Evolutionary conservation across 53 echinoderm and acorn worm species (phyloP).

Genomic region (Astropecten irregularis): DNA sequence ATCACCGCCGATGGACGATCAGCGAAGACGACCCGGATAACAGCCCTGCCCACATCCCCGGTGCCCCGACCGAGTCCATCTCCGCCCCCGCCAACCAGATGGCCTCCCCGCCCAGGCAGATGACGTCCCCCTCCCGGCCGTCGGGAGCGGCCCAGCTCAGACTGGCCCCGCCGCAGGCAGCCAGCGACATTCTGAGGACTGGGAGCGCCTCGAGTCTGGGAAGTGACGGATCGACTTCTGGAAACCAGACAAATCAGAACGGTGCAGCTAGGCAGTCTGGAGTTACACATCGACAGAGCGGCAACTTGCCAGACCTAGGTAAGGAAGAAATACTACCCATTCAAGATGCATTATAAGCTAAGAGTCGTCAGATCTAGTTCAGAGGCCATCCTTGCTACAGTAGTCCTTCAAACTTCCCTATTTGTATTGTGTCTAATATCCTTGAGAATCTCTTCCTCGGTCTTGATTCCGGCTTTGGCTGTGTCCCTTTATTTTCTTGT

Average conservation of each 20-base stretch:
- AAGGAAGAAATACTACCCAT: too few species aligned
- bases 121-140: not conserved
- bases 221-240: constrained; percentile 50
- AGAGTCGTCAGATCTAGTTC: too few species aligned
- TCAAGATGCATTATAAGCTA: too few species aligned
- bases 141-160: not conserved
- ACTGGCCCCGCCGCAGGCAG: constrained; percentile 30
- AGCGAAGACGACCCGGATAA: constrained; percentile 8
- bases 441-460: too few species aligned
- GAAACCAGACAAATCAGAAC: constrained; percentile 24
- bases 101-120: constrained; percentile 56
- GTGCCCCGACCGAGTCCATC: constrained; percentile 9
- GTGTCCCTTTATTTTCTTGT: too few species aligned
- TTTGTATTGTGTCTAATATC: too few species aligned
- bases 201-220: constrained; percentile 61
- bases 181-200: constrained; percentile 12
- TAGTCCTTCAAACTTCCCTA: too few species aligned
- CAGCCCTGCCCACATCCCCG: not conserved
- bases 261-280: not conserved
- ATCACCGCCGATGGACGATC: constrained; percentile 63
- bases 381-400: too few species aligned
- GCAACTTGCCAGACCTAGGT: constrained; percentile 17
- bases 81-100: constrained; percentile 24
- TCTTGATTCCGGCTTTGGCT: too few species aligned
- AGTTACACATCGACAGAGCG: not conserved